A percentile compares a stretch with the other conserved stretches of the same genome.
Conservation (phyloP, 2,797 vertebrate genomes). For the Nannoperca obscura region DNA sequence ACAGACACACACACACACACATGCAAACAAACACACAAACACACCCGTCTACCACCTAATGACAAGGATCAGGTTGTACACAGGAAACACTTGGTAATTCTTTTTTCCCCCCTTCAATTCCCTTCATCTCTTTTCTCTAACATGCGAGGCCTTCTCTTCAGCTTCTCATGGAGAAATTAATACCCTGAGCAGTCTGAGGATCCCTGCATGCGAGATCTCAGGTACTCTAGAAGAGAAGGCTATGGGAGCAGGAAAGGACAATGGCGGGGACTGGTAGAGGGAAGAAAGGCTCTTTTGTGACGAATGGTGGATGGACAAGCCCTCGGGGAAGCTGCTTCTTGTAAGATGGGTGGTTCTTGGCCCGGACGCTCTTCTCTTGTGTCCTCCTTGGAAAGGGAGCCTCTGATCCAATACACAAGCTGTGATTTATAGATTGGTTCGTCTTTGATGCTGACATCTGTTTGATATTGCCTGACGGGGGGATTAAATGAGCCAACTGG, state of each 20-base stretch:
- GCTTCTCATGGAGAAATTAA: slow-evolving; percentile 77
- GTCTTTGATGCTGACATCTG: slow-evolving; percentile 86
- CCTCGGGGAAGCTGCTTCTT: slow-evolving; percentile 80
- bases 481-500: slow-evolving; percentile 80
- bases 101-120: slow-evolving; percentile 43
- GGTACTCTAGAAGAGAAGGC: slow-evolving; percentile 74
- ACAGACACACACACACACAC: slow-evolving; percentile 45
- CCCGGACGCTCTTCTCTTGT: slow-evolving; percentile 76
- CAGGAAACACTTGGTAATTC: slow-evolving; percentile 80
- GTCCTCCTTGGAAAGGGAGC: slow-evolving; percentile 75
- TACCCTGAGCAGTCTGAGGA: slow-evolving; percentile 74
- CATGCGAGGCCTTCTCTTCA: slow-evolving; percentile 66
- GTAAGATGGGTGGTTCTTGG: slow-evolving; percentile 84
- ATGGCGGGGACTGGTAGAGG: slow-evolving; percentile 73
- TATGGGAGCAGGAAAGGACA: slow-evolving; percentile 81
- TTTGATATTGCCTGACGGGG: slow-evolving; percentile 82
- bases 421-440: slow-evolving; percentile 83
- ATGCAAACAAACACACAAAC: slow-evolving; percentile 75
- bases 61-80: slow-evolving; percentile 79
- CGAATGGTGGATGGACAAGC: slow-evolving; percentile 77
- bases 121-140: slow-evolving; percentile 65
- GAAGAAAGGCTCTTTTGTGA: slow-evolving; percentile 86
- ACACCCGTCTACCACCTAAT: slow-evolving; percentile 64
- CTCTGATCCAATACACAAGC: slow-evolving; percentile 78
- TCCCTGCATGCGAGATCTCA: slow-evolving; percentile 72